Base-by-base conservation (phyloP, 2,888 invertebrate species). In the Metacarcinus magister region DNA sequence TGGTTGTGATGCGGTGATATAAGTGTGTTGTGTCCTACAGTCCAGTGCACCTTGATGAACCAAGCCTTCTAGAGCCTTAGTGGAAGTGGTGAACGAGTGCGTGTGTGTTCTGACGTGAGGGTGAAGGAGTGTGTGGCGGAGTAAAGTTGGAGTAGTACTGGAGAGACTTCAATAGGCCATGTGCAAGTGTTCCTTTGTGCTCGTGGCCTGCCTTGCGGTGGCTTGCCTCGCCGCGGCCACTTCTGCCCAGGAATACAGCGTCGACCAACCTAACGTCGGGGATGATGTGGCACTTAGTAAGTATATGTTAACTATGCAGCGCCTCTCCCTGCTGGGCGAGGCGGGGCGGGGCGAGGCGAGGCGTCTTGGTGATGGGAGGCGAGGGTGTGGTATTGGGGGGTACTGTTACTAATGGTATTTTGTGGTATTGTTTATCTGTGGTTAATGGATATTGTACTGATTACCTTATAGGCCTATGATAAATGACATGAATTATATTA, bases 151-250 rank as follows among this genome's bases (percentile, higher is more conserved):
- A 39, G 60, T 23, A 28, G 44, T 75, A 60, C 23, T 54, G 87
- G 19, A 87, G 94, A 94, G 96, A 96, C 94, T 96, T 96, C 96
- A 96, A 96, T 82, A 94, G 94, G 96, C 90, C 96, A 96, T 96
- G 96, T 96, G 96, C 94, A 94, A 96, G 96, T 96, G 96, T 96
- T 96, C 96, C 96, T 94, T 94, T 94, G 96, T 96, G 94, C 87
- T 48, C 39, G 87, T 48, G 94, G 94, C 92, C 93, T 75, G 90
- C 43, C 91, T 91, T 46, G 75, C 82, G 91, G 43, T 60, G 92
- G 91, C 82, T 39, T 92, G 67, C 75, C 39, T 89, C n/a, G 82
- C 82, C 54, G 48, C 75, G 75, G 75, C 82, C 82, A 23, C 89
- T 19, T n/a, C 8, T 16, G 75, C 90, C 16, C 96, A 96, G 32